Conservation (phyloP, 2,888 invertebrate species). For the Frankliniella intonsa region DNA sequence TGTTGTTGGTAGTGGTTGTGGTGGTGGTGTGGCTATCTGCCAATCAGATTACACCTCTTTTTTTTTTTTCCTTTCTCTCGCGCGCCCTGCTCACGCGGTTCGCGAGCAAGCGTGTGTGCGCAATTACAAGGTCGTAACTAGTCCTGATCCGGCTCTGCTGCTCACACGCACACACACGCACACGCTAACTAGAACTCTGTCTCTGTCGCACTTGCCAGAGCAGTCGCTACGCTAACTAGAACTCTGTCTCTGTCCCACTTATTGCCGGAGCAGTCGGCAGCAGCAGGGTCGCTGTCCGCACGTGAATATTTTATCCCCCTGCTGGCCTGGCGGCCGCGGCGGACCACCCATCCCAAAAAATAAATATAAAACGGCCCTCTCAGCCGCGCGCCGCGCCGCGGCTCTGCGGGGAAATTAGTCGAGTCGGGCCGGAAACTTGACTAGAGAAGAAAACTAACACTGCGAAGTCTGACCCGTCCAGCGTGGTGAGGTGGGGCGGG, state of each 20-base stretch:
- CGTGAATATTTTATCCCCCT: not conserved
- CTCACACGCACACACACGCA: not conserved
- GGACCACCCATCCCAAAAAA: not conserved
- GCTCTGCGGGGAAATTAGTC: not conserved
- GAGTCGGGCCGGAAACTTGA: not conserved
- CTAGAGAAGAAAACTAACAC: not conserved
- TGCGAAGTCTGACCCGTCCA: not conserved
- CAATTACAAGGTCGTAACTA: conserved; percentile 25
- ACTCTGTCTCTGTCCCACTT: too few relatives aligned
- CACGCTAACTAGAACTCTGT: not conserved
- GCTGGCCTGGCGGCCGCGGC: not conserved
- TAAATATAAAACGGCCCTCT: not conserved
- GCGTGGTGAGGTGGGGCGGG: not conserved
- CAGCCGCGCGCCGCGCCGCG: not conserved
- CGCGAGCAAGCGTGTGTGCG: not conserved
- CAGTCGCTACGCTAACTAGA: too few relatives aligned
- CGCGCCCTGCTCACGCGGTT: not conserved
- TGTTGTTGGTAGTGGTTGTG: too few relatives aligned
- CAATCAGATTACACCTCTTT: not conserved
- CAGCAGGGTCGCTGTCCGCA: not conserved
- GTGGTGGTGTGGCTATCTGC: not conserved
- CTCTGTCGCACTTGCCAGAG: too few relatives aligned
- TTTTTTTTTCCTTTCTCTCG: not conserved
- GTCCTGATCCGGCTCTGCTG: not conserved
- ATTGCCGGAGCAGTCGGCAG: not conserved